Evolutionary conservation across 1,140 invertebrate species (phyloP).

Genomic region (Dendroctonus ponderosae): DNA sequence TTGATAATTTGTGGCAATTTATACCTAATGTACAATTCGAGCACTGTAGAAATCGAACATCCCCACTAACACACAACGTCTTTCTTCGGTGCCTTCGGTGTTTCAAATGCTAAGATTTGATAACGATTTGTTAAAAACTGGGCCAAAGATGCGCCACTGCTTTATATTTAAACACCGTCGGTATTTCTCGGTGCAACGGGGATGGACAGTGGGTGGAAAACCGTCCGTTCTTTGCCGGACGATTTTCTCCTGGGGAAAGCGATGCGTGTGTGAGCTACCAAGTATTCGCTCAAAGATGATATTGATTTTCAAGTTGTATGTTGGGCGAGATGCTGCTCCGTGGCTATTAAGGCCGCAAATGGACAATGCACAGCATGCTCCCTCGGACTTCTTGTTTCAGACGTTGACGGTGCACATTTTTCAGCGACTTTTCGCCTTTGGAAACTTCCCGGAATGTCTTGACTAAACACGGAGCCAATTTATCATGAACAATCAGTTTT

Average conservation of each 20-base stretch:
- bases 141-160: constrained; percentile 5
- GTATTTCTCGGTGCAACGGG: constrained; percentile 19
- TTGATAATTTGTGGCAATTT: too few species aligned
- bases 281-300: constrained; percentile 52
- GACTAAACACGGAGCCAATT: too few species aligned
- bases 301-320: constrained; percentile 50
- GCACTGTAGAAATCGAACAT: too few species aligned
- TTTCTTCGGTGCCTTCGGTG: too few species aligned
- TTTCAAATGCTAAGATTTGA: too few species aligned
- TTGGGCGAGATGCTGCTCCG: constrained; percentile 38
- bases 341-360: constrained; percentile 24
- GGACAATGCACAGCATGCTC: constrained; percentile 18
- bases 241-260: constrained; percentile 42
- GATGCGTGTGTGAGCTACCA: constrained; percentile 51
- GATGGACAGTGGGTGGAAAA: constrained; percentile 19
- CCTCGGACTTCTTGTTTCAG: constrained; percentile 4
- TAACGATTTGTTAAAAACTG: too few species aligned
- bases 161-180: constrained; percentile 11
- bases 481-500: too few species aligned
- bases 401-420: constrained; percentile 28
- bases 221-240: constrained; percentile 15
- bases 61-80: too few species aligned
- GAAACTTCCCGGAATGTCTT: too few species aligned
- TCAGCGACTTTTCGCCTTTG: constrained; percentile 4
- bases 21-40: too few species aligned